Conservation (phyloP, 1,140 invertebrate genomes). For the Drosophila novamexicana region DNA sequence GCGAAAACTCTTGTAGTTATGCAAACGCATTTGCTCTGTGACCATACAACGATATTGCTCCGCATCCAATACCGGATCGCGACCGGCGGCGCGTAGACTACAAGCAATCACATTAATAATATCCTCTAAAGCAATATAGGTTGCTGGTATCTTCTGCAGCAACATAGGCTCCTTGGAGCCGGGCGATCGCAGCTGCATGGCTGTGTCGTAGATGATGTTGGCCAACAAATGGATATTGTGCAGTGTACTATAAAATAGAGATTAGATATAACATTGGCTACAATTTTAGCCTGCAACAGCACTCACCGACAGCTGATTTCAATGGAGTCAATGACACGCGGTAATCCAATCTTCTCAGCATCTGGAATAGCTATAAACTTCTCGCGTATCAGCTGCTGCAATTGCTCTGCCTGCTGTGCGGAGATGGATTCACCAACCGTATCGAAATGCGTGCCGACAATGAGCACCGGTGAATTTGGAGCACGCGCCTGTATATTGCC, state of each 20-base stretch:
- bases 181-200: constrained; percentile 94
- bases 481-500: constrained; percentile 97
- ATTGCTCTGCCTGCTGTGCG: constrained; percentile 90
- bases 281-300: background rate
- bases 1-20: constrained; percentile 86
- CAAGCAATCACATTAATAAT: constrained; percentile 92
- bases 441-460: constrained; percentile 98
- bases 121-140: constrained; percentile 97
- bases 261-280: background rate
- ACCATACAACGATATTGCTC: constrained; percentile 92
- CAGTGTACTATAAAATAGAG: constrained; percentile 87
- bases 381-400: constrained; percentile 95
- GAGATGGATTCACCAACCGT: constrained; percentile 90
- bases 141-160: constrained; percentile 97
- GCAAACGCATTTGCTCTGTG: constrained; percentile 88
- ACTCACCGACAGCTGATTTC: constrained; percentile 89
- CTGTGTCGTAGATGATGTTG: constrained; percentile 97
- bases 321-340: constrained; percentile 96
- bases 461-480: constrained; percentile 96
- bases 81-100: constrained; percentile 87
- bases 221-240: constrained; percentile 96
- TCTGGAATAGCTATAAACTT: constrained; percentile 97
- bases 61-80: constrained; percentile 95
- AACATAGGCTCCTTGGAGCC: constrained; percentile 95
- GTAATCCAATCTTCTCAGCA: constrained; percentile 97